Evolutionary conservation across 1,140 invertebrate genomes (phyloP), one percentile per base, ranked within the genome.

Genomic region (Aphaenogaster floridana): DNA sequence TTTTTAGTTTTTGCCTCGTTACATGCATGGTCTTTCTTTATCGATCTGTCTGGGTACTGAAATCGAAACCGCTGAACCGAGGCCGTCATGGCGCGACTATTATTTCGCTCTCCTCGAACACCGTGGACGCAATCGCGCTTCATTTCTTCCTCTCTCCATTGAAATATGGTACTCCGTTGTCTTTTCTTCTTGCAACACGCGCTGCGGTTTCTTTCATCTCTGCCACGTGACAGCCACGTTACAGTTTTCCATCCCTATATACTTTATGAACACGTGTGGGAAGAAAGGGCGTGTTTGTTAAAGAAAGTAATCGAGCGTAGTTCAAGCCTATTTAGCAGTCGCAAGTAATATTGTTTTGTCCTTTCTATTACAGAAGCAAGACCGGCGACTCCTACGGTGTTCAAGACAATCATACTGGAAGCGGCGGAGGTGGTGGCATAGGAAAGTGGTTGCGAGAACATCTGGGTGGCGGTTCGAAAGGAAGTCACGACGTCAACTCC

Each of bases 371-470:
- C 88, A 93, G 92, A 74, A 69, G 69, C 61, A 93, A 93, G 76
- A 85, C 68, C 52, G 74, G 50, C 13, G 88, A 88, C 45, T 76
- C 59, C 1, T 66, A 86, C 68, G 68, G 52, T 57, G 3, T 77
- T 88, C 52, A 90, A 91, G 61, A 89, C 63, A 80, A 45, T 17
- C 81, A 64, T 15, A 61, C 85, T 5, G 87, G 90, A 7, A 89
- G 89, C 50, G 85, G 92, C 17, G 89, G 92, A 42, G 91, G 91
- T 36, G 91, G 93, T 34, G 93, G 94, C 68, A 93, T 95, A 61
- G 94, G 94, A 48, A 95, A 94, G 91, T 95, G 94, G 94, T 72
- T 95, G 42, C 90, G 94, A 8, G 94, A 94, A 9, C 94, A 94
- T 90, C 88, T 95, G 45, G 92, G 93, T 15, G 93, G 93, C 34